Evolutionary conservation across 2,113 vertebrate species (phyloP).

Genomic region (Neolamprologus variostigma): DNA sequence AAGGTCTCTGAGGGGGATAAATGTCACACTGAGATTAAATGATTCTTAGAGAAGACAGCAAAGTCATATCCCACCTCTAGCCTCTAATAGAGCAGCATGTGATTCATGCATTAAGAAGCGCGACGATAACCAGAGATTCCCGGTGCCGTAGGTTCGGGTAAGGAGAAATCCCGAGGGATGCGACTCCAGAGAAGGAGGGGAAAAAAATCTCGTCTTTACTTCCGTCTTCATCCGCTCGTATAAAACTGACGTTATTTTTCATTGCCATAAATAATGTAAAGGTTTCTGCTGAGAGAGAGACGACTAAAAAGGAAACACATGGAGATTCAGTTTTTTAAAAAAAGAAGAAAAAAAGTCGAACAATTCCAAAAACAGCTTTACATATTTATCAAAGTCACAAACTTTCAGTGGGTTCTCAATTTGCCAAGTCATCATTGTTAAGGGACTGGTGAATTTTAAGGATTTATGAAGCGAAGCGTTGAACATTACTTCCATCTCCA

Average conservation of each 20-base stretch:
- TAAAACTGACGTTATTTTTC: background rate
- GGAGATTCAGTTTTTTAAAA: background rate
- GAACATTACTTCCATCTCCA: background rate
- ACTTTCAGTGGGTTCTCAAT: background rate
- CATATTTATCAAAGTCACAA: background rate
- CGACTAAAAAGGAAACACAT: background rate
- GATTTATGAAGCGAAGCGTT: background rate
- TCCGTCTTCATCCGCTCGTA: background rate
- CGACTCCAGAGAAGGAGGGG: background rate
- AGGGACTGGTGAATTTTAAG: background rate
- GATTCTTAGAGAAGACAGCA: constrained; percentile 37
- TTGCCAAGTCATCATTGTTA: background rate
- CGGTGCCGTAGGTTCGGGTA: background rate
- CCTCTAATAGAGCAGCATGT: constrained; percentile 7
- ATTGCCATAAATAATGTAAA: background rate
- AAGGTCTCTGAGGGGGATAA: constrained; percentile 51
- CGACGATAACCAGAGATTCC: background rate
- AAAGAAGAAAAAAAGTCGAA: background rate
- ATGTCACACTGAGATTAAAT: constrained; percentile 56
- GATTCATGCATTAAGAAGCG: background rate
- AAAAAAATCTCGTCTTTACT: background rate
- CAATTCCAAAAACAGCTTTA: background rate
- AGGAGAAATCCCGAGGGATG: background rate
- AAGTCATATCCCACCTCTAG: background rate
- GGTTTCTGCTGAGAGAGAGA: background rate